These are phyloP conservation scores for Antigone vipio DNA, from an alignment of 2,113 vertebrate genomes.

Conservation along the genomic window DNA sequence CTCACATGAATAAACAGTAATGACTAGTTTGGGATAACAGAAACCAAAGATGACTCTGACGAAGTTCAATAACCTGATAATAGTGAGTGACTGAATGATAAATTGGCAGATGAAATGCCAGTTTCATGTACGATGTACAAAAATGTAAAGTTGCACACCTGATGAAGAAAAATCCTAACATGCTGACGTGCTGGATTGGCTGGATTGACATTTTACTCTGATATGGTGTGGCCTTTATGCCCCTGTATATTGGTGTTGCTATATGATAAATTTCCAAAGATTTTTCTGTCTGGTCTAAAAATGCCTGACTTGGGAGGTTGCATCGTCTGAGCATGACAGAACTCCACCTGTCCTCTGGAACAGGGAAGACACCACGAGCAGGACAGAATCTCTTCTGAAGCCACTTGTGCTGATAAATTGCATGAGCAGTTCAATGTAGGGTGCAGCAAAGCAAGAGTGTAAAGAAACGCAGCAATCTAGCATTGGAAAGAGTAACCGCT, in stretches of 20 bases:
- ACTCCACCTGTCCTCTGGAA: not conserved
- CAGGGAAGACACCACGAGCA: not conserved
- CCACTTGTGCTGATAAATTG: not conserved
- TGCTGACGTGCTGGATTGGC: not conserved
- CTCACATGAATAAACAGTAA: not conserved
- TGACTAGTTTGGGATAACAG: not conserved
- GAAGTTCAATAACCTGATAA: not conserved
- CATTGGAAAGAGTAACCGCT: not conserved
- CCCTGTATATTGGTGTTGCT: not conserved
- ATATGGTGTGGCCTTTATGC: not conserved
- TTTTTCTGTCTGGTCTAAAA: not conserved
- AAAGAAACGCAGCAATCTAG: not conserved
- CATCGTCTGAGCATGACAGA: not conserved
- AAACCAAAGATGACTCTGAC: not conserved
- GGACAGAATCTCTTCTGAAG: not conserved
- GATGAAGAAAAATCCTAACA: not conserved
- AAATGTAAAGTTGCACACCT: not conserved
- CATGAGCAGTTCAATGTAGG: not conserved
- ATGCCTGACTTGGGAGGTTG: not conserved
- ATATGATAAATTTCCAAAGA: not conserved
- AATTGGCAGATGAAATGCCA: not conserved
- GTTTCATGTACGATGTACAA: not conserved
- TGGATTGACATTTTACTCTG: not conserved
- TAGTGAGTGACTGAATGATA: not conserved
- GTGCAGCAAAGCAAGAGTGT: not conserved